phyloP scores from a whole-genome alignment of 2,113 vertebrate species.

The Rallus limicola region DNA sequence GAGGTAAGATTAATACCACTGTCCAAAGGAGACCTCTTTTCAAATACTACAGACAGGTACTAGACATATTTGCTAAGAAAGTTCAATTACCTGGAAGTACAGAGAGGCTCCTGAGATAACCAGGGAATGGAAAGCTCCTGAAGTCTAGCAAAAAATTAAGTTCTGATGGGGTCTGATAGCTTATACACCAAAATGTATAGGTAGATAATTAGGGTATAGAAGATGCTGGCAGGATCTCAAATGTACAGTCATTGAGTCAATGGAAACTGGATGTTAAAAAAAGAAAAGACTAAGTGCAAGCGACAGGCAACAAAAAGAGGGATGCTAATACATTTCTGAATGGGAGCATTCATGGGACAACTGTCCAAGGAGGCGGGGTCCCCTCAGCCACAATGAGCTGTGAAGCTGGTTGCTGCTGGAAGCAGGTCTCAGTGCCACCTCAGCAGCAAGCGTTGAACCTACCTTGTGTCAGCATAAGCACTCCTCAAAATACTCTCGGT shows the following conservation, averaged over 20 bases:
- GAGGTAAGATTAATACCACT: constrained; percentile 21
- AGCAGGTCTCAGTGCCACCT: background rate
- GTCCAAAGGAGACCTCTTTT: constrained; percentile 8
- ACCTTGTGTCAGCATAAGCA: background rate
- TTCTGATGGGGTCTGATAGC: background rate
- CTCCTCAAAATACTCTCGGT: background rate
- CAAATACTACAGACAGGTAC: background rate
- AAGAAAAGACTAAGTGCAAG: background rate
- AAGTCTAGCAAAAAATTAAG: background rate
- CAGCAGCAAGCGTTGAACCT: background rate
- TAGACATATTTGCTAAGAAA: background rate
- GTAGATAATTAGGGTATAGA: background rate
- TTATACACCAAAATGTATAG: background rate
- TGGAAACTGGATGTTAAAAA: background rate
- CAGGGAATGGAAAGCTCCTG: background rate
- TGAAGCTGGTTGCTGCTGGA: background rate
- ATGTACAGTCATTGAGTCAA: background rate
- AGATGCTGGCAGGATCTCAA: background rate
- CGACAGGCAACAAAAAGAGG: background rate
- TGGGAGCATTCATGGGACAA: background rate
- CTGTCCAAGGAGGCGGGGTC: background rate
- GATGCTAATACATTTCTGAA: background rate
- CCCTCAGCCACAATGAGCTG: background rate
- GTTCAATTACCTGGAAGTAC: background rate
- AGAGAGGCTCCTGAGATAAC: background rate